These are phyloP conservation scores for Megaptera novaeangliae DNA, from an alignment of 2,113 vertebrate species.

Conservation along the genomic window DNA sequence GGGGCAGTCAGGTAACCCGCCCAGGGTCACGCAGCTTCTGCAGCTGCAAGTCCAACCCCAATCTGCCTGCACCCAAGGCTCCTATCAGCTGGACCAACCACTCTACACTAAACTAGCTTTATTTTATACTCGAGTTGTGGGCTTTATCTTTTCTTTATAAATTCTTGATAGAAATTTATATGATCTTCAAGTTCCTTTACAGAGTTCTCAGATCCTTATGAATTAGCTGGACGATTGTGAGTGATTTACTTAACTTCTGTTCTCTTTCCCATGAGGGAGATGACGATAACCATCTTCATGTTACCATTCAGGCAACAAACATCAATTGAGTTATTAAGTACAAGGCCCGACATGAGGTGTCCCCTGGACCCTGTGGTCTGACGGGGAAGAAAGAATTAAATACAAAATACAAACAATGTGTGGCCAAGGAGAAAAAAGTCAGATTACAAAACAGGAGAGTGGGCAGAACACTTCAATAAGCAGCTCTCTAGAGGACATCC, in stretches of 20 bases:
- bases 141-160: too few relatives aligned
- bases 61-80: rapidly evolving
- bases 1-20: not conserved
- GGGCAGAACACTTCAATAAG: rapidly evolving
- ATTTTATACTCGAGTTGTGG: not conserved
- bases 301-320: not conserved
- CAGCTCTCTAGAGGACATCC: rapidly evolving
- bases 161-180: not conserved
- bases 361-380: not conserved
- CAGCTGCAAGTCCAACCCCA: rapidly evolving
- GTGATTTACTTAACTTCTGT: not conserved
- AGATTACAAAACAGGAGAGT: too few relatives aligned
- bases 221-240: not conserved
- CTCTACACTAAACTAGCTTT: rapidly evolving
- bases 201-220: not conserved
- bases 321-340: too few relatives aligned
- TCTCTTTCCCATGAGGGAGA: not conserved
- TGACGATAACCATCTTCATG: not conserved
- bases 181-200: not conserved
- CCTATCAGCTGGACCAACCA: not conserved
- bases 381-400: not conserved
- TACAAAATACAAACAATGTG: rapidly evolving
- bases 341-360: not conserved
- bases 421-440: not conserved
- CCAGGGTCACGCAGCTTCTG: rapidly evolving